Evolutionary conservation across 2,888 invertebrate genomes (phyloP), one percentile per base, ranked within the genome.

Genomic region (Drosophila tripunctata): DNA sequence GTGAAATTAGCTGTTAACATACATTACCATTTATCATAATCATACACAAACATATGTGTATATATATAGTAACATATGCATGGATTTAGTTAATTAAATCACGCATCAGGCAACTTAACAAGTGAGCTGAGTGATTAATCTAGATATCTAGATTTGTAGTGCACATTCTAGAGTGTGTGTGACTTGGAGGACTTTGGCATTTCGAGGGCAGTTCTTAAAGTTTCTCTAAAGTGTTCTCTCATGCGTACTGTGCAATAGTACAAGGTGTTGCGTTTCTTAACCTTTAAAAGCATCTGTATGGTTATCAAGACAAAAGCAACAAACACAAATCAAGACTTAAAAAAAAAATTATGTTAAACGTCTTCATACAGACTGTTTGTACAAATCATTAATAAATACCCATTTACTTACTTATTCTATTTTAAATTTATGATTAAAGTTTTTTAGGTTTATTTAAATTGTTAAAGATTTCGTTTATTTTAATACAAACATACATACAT

Each of bases 1-100:
- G 70, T 72, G 70, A 41, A 10, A 33, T n/a, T 41, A 55, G 58
- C 45, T 27, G 30, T 22, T 55, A 63, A 27, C 24, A 75, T 71
- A 60, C 63, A 63, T 75, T 56, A 72, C 51, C 71, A 72, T 55
- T 21, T 36, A 31, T 44, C 30, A 63, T 30, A 24, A 8, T 1
- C 12, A 27, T 27, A 36, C 12, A 4, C 14, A 27, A n/a, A 30
- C 5, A 12, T 19, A 33, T 31, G 12, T 27, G 6, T 21, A 30
- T 35, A 8, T 31, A 12, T 48, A 5, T 12, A 19, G 21, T 14
- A 1, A 27, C 12, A 14, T 47, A 15, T 27, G 3, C 5, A 8
- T n/a, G 1, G 35, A 38, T 21, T 51, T 31, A 14, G 27, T 33
- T 44, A 19, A 52, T 48, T 71, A 6, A 19, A 55, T 55, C 54